Conservation (phyloP, 2,113 vertebrate genomes). For the Pseudonaja textilis region DNA sequence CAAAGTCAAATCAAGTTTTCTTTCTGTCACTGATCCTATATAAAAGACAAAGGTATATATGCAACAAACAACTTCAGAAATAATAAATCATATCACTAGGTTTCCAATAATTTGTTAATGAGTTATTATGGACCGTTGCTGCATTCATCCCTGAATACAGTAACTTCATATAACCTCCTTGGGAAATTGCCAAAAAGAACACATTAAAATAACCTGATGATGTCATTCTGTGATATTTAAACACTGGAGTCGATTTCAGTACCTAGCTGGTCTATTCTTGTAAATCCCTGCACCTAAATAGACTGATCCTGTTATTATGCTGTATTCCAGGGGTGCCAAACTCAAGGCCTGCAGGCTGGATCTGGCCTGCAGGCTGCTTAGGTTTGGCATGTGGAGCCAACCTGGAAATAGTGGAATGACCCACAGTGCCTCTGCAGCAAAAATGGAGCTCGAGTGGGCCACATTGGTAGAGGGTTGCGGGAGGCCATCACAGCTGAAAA, state of each 20-base stretch:
- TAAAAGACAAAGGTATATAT: neutral
- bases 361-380: too few relatives aligned
- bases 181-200: neutral
- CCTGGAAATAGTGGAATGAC: too few relatives aligned
- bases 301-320: neutral
- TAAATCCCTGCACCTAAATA: neutral
- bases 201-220: neutral
- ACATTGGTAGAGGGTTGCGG: too few relatives aligned
- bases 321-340: neutral
- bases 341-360: too few relatives aligned
- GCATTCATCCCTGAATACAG: neutral
- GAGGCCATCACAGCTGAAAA: too few relatives aligned
- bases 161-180: neutral
- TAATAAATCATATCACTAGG: neutral
- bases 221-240: neutral
- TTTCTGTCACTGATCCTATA: neutral
- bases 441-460: too few relatives aligned
- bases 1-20: neutral
- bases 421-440: too few relatives aligned
- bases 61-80: neutral
- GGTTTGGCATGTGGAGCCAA: too few relatives aligned
- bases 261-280: neutral
- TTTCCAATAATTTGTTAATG: neutral
- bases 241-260: neutral
- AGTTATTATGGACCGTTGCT: neutral